A percentile compares a stretch with the other conserved stretches of the same genome.
Conservation (phyloP, 2,797 vertebrate genomes). For the Morelia viridis region DNA sequence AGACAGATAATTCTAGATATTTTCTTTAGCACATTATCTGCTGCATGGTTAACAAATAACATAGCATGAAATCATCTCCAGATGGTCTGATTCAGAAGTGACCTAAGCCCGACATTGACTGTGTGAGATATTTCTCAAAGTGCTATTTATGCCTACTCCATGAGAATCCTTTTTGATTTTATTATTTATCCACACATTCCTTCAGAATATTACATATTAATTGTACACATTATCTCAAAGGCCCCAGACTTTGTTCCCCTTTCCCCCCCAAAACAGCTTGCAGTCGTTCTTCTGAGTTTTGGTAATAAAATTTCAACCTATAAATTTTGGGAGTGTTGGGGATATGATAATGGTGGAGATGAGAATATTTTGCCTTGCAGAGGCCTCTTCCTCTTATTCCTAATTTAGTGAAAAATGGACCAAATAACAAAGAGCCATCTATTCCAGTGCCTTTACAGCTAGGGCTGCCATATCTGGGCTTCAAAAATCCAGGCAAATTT, state of each 20-base stretch:
- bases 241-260: no score
- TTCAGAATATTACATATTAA: background rate
- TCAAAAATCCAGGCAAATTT: no score
- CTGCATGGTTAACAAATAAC: conserved; percentile 30
- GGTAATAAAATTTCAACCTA: no score
- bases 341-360: no score
- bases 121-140: background rate
- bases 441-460: no score
- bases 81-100: background rate
- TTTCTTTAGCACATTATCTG: conserved; percentile 22
- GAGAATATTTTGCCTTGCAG: no score
- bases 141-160: background rate
- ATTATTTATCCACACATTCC: background rate
- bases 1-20: conserved; percentile 4
- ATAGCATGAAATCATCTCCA: conserved; percentile 29
- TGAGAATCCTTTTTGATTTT: background rate
- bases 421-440: no score
- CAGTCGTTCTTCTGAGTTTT: no score
- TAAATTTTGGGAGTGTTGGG: no score
- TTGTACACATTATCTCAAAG: background rate
- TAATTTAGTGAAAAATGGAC: no score
- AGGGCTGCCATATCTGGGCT: no score
- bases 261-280: background rate
- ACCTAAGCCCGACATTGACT: background rate
- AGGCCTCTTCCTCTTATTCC: no score